A percentile compares a stretch with the other conserved stretches of the same genome.
Conservation (phyloP, 2,113 vertebrate species). For the Pseudois nayaur region DNA sequence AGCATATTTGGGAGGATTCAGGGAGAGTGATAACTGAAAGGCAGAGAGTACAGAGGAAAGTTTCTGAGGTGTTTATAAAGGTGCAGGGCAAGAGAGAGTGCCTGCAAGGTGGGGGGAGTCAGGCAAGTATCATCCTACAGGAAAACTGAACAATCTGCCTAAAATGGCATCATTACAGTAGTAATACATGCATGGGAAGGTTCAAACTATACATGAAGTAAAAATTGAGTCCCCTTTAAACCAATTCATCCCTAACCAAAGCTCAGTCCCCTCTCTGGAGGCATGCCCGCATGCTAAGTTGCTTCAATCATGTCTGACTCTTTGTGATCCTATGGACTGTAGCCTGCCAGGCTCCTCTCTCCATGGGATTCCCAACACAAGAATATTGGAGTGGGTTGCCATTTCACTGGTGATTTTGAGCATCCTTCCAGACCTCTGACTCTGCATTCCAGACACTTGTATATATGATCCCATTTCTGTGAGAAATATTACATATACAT, state of each 20-base stretch:
- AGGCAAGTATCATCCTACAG: background rate
- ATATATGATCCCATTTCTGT: background rate
- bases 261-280: background rate
- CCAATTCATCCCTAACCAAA: background rate
- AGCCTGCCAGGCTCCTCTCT: background rate
- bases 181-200: background rate
- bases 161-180: background rate
- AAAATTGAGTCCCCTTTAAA: background rate
- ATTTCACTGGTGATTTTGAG: background rate
- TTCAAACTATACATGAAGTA: background rate
- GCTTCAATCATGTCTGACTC: background rate
- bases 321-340: background rate
- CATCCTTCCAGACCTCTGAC: background rate
- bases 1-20: background rate
- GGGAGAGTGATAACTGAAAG: background rate
- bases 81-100: background rate
- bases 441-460: background rate
- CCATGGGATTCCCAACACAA: background rate
- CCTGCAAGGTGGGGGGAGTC: background rate
- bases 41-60: background rate
- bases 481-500: background rate
- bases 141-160: background rate
- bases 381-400: background rate
- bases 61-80: background rate
- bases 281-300: background rate